Conservation (phyloP, 2,113 vertebrate species). For the Neofelis nebulosa region DNA sequence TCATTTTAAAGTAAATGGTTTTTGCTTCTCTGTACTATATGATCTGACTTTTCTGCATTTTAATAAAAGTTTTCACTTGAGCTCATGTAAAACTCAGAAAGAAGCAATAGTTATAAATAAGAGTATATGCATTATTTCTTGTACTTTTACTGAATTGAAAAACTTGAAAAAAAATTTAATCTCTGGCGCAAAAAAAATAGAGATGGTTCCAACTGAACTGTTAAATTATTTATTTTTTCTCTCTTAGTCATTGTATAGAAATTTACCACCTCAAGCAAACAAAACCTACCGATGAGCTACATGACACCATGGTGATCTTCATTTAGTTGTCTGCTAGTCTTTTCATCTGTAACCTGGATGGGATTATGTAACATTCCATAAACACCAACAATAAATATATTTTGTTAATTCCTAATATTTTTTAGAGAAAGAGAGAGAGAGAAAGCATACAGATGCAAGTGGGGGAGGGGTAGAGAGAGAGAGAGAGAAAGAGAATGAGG, state of each 20-base stretch:
- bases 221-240: background rate
- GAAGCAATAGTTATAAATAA: slow-evolving; percentile 3
- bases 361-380: background rate
- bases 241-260: background rate
- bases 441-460: no score
- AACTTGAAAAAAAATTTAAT: background rate
- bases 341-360: background rate
- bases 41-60: slow-evolving; percentile 48
- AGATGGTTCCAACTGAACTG: background rate
- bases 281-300: background rate
- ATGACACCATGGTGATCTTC: background rate
- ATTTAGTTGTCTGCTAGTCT: background rate
- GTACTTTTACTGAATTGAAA: background rate
- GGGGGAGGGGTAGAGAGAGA: no score
- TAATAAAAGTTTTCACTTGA: slow-evolving; percentile 47
- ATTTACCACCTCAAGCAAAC: background rate
- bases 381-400: background rate
- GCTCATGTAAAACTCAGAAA: slow-evolving; percentile 40
- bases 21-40: slow-evolving; percentile 48
- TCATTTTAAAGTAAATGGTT: slow-evolving; percentile 65
- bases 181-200: background rate
- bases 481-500: no score
- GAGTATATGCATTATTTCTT: background rate
- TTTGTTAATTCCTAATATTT: slow-evolving; percentile 9
- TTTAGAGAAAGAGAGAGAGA: no score